phyloP scores from a whole-genome alignment of 2,888 invertebrate genomes.

The Rosalia funebris region DNA sequence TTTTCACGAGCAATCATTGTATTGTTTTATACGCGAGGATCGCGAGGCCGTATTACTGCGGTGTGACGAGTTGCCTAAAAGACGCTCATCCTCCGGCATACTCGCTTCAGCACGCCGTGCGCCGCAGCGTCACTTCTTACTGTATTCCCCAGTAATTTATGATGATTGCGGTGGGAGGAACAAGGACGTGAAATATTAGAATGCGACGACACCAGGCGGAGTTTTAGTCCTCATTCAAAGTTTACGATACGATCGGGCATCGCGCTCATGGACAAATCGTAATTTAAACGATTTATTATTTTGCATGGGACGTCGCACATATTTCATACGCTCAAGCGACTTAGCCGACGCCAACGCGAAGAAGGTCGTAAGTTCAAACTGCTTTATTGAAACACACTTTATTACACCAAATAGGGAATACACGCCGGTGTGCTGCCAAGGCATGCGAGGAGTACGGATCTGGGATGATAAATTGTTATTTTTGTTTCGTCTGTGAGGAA shows the following conservation, averaged over 20 bases:
- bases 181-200: slow-evolving; percentile 45
- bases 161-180: slow-evolving; percentile 44
- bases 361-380: slow-evolving; percentile 43
- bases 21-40: too few relatives aligned
- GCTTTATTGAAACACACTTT: slow-evolving; percentile 34
- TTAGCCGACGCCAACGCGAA: slow-evolving; percentile 32
- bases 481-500: not conserved
- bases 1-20: too few relatives aligned
- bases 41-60: too few relatives aligned
- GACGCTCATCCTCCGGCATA: too few relatives aligned
- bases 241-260: slow-evolving; percentile 41
- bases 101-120: too few relatives aligned
- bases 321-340: slow-evolving; percentile 33
- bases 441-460: not conserved
- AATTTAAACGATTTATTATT: slow-evolving; percentile 49
- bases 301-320: slow-evolving; percentile 40
- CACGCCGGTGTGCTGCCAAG: not conserved
- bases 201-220: slow-evolving; percentile 43
- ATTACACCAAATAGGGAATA: slow-evolving; percentile 15
- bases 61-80: too few relatives aligned
- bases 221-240: slow-evolving; percentile 34
- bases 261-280: slow-evolving; percentile 46
- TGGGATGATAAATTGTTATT: not conserved
- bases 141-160: slow-evolving; percentile 35
- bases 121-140: slow-evolving; percentile 9